Base-by-base conservation (phyloP, 1,140 invertebrate genomes). In the Spodoptera litura region DNA sequence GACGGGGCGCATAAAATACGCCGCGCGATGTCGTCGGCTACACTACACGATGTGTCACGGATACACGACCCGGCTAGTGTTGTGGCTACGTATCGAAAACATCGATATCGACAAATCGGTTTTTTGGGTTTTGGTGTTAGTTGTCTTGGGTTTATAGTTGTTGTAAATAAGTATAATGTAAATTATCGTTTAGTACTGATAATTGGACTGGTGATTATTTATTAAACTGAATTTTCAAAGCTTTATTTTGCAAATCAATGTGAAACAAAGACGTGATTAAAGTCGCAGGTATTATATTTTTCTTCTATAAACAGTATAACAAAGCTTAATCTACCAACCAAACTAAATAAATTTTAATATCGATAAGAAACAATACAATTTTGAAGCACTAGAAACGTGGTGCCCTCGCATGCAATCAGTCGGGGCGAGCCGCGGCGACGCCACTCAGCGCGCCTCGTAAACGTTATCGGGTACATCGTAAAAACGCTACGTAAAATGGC, bases 401-500 rank as follows among this genome's bases (percentile, higher is more conserved):
- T 86, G 84, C 88, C 83, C 87, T 88, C 83, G 88, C 89, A 87
- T 87, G 91, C 89, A 89, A 93, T 92, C 89, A 91, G 88, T 85
- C 89, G 87, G 85, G 82, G 85, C 88, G 89, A 91, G 91, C 86
- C 90, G 85, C 85, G 86, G 89, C 91, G 91, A 85, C 91, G 91
- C 91, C 89, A 93, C 90, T 92, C 91, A 89, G 82, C 89, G 89
- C 89, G 85, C 78, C 91, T 90, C 91, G 91, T 92, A 92, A 93
- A 92, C 91, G 90, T 92, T 93, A 93, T 93, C 91, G 91, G 89
- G 83, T 86, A 87, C 89, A 85, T 93, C 91, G 91, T 93, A 93
- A 93, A 93, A 92, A 92, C 80, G 87, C 88, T 88, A 89, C 87
- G 88, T 88, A 88, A 89, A 91, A 88, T 88, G 86, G 87, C 87